Base-by-base conservation (phyloP, 2,888 invertebrate genomes). In the Acrobasis suavella region DNA sequence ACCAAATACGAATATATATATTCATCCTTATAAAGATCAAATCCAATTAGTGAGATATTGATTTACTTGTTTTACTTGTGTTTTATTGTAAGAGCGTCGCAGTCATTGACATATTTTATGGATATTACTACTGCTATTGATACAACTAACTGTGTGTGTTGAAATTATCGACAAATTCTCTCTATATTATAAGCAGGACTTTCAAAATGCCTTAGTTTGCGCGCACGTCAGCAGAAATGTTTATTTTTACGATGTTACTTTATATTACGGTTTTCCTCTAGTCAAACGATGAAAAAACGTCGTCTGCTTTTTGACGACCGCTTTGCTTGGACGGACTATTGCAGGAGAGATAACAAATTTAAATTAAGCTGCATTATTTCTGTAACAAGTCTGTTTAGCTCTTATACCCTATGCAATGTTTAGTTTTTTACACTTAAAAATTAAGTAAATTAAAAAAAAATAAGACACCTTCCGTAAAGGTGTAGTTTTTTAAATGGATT, bases 181-280 rank as follows among this genome's bases (percentile, higher is more conserved):
- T 32, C 32, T 2, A 32, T 32, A 46, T n/a, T 12, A n/a, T 14
- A 5, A 12, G 46, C 22, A 1, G 1, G 22, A n/a, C 22, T 2
- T 22, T 22, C 22, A 22, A 22, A 22, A 22, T 52, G 52, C 22
- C 12, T 14, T 2, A 32, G n/a, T n/a, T 2, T 52, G 32, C 50
- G 52, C 58, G 9, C 54, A 39, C 38, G 64, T 58, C 62, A 66
- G 39, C 60, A 68, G 69, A 71, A 70, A 63, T 67, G 62, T 74
- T 73, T 17, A 37, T 60, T 73, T 76, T 74, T 72, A 72, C 66
- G 64, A 58, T 67, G 67, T 65, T 62, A 63, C 65, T 64, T 67
- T 46, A 66, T 62, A 52, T 62, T 64, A 52, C 50, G 42, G 58
- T 54, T 59, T 63, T 64, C 59, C 51, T 66, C 59, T 32, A 55